Evolutionary conservation across 2,888 invertebrate species (phyloP), one percentile per base, ranked within the genome.

Genomic region (Sarcophaga carnaria): DNA sequence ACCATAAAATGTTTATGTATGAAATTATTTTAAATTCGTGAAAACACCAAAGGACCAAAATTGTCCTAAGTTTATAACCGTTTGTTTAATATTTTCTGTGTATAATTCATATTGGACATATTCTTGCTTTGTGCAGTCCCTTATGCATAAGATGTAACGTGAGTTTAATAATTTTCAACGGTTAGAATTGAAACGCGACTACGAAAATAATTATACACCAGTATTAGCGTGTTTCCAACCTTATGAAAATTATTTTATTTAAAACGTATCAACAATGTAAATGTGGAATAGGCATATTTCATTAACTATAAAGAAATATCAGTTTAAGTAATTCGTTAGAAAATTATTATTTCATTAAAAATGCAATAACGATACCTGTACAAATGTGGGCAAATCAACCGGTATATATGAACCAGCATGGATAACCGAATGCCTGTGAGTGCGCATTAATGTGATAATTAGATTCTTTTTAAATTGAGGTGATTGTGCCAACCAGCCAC

Each of bases 401-500:
- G 94, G 92, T 64, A 95, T 94, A 86, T 94, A 94, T 75, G 94
- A 94, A 0, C 95, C 95, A 17, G 95, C 95, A 80, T 93, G 94
- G 83, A 95, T 94, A 4, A 94, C 91, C 14, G 94, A 93, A 0
- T 94, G 94, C 5, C 92, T 93, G 89, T 95, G 94, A 90, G 94
- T 94, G 2, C 94, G 92, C 88, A 94, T 93, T 93, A 95, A 93
- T 5, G 94, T 94, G 67, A 95, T 93, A 80, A 94, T 90, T 37
- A 95, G 89, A 6, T 91, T 91, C 12, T 92, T 93, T 22, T 92
- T 92, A 89, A 94, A 95, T 82, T 90, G 90, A 0, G 88, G 89
- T 78, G 94, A 91, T 89, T 95, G 94, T 10, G 94, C 93, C 71
- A 94, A 93, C 95, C 95, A 95, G 3, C 94, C 94, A 87, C 94